phyloP scores from a whole-genome alignment of 2,797 vertebrate genomes.

The Urosaurus nigricauda region DNA sequence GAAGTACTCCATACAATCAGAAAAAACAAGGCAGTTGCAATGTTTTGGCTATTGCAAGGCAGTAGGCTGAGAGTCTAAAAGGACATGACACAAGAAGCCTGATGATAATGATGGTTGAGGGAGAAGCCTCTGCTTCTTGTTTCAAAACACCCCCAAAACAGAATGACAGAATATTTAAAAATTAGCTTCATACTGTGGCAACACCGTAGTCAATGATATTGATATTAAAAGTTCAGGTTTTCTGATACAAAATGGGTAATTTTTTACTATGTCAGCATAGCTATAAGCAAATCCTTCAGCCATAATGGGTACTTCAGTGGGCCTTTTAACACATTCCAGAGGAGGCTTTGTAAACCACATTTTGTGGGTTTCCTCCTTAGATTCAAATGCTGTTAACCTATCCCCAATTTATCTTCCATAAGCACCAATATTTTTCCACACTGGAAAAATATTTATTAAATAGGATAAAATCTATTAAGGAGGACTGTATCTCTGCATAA shows the following conservation, averaged over 20 bases:
- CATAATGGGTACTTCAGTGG: not conserved
- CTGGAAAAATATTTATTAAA: no score
- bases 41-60: no score
- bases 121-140: not conserved
- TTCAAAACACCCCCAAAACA: no score
- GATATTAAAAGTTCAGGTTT: not conserved
- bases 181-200: no score
- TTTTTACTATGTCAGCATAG: not conserved
- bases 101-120: not conserved
- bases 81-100: not conserved
- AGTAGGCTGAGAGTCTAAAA: not conserved
- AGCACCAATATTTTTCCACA: no score
- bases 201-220: not conserved
- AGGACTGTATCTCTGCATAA: no score
- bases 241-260: not conserved
- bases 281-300: not conserved
- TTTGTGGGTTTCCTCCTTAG: no score
- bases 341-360: no score
- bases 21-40: not conserved
- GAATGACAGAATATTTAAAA: no score
- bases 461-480: no score
- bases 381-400: no score
- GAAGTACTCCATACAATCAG: not conserved
- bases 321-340: no score
- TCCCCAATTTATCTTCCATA: not conserved